Percentiles rank a stretch among this genome's conserved stretches.
Conservation (phyloP, 1,140 invertebrate species). For the Bursaphelenchus mucronatus region DNA sequence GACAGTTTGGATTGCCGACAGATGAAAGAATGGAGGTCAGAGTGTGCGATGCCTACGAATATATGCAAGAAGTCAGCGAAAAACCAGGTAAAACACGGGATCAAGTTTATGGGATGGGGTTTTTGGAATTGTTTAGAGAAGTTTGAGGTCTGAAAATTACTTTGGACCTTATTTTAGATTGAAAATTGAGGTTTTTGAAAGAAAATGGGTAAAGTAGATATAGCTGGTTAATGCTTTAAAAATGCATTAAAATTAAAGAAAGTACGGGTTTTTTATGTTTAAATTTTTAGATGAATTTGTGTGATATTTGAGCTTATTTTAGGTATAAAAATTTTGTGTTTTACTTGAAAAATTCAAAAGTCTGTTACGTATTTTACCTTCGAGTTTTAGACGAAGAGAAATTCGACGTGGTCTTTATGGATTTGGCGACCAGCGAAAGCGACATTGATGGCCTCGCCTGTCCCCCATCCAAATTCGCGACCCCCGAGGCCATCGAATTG, state of each 20-base stretch:
- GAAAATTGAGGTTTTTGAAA: no score
- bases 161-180: background rate
- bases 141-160: background rate
- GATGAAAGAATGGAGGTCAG: slow-evolving; percentile 30
- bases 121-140: no score
- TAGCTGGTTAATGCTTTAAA: no score
- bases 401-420: slow-evolving; percentile 49
- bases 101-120: no score
- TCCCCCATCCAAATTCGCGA: slow-evolving; percentile 46
- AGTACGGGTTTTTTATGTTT: no score
- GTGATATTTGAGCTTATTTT: no score
- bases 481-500: slow-evolving; percentile 24
- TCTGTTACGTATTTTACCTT: no score
- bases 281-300: no score
- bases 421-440: slow-evolving; percentile 37
- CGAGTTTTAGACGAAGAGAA: slow-evolving; percentile 40
- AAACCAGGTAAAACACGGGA: slow-evolving; percentile 2
- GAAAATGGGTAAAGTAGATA: no score
- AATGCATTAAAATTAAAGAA: no score
- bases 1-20: slow-evolving; percentile 45
- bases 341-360: no score
- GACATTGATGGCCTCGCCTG: slow-evolving; percentile 44
- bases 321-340: no score
- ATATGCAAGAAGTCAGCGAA: slow-evolving; percentile 29
- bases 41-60: slow-evolving; percentile 45